These are phyloP conservation scores for Micrastur ruficollis DNA, from an alignment of 2,797 vertebrate species.

Conservation along the genomic window DNA sequence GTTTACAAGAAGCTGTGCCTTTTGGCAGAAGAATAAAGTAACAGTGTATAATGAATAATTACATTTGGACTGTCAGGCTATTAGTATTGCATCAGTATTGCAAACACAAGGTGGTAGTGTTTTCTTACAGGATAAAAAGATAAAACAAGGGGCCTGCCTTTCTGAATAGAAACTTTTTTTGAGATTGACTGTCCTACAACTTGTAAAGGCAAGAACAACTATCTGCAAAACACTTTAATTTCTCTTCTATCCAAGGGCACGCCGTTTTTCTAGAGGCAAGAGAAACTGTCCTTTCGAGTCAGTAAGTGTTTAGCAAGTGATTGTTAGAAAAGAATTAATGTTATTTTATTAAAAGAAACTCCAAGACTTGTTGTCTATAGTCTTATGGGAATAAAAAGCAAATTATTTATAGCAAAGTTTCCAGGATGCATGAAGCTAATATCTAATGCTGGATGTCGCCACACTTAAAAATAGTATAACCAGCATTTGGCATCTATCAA, in stretches of 20 bases:
- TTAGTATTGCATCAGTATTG: not conserved
- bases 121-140: constrained; percentile 38
- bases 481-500: not conserved
- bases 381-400: not conserved
- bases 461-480: not conserved
- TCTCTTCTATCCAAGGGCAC: not conserved
- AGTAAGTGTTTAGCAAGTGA: not conserved
- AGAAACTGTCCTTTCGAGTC: not conserved
- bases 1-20: not conserved
- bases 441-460: not conserved
- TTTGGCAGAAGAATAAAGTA: not conserved
- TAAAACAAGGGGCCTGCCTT: not conserved
- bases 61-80: not conserved
- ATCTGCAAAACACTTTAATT: not conserved
- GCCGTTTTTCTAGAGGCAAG: not conserved
- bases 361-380: not conserved
- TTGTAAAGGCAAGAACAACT: not conserved
- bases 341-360: not conserved
- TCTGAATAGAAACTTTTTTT: not conserved
- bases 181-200: not conserved
- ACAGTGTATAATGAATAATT: not conserved
- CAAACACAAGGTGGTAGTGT: constrained; percentile 63
- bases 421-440: not conserved
- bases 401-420: constrained; percentile 28
- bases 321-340: not conserved